These are phyloP conservation scores for Proisotoma minuta DNA, from an alignment of 2,888 invertebrate genomes.

Conservation along the genomic window DNA sequence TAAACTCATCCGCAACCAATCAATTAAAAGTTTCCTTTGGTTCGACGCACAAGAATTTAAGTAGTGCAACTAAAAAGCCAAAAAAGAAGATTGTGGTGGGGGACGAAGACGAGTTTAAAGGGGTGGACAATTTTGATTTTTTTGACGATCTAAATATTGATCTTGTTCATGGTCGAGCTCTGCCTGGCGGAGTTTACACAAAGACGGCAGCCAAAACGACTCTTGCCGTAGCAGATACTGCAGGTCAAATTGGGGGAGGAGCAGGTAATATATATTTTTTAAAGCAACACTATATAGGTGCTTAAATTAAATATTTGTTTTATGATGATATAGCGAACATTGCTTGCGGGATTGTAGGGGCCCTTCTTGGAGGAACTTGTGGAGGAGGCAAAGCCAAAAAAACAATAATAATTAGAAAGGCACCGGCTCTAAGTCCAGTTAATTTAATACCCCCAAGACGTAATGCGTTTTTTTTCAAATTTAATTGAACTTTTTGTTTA, in stretches of 20 bases:
- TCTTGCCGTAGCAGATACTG: background rate
- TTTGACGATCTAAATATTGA: conserved; percentile 1
- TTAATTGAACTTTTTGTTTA: background rate
- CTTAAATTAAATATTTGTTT: too few relatives aligned
- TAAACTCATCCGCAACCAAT: too few relatives aligned
- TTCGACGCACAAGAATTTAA: too few relatives aligned
- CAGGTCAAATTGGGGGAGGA: background rate
- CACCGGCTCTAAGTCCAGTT: background rate
- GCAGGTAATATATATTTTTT: background rate
- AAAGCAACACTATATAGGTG: too few relatives aligned
- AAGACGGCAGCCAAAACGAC: too few relatives aligned
- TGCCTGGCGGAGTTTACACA: background rate
- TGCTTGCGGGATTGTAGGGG: background rate
- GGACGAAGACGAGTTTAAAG: background rate
- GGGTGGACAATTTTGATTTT: background rate
- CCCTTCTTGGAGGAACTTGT: background rate
- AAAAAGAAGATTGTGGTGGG: background rate
- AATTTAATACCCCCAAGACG: too few relatives aligned
- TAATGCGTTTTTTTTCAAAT: too few relatives aligned
- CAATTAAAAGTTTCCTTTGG: too few relatives aligned
- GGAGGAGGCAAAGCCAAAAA: background rate
- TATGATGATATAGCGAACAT: background rate
- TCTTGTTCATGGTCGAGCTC: background rate
- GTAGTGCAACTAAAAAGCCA: too few relatives aligned
- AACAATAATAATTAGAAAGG: background rate